Evolutionary conservation across 2,888 invertebrate genomes (phyloP).

Genomic region (Agrotis segetum): DNA sequence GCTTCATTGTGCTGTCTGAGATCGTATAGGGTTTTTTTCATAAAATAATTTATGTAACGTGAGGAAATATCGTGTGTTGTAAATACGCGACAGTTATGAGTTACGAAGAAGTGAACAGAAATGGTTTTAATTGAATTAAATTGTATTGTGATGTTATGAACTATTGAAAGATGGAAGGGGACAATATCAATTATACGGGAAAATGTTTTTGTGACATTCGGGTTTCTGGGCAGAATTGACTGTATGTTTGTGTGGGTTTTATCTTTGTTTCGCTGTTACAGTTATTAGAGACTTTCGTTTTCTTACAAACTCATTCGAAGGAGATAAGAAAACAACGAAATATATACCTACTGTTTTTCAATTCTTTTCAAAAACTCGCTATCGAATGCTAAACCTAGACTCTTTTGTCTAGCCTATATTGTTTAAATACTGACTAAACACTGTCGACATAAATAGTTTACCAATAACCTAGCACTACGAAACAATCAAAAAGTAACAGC

Average conservation of each 20-base stretch:
- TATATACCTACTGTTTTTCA: not conserved
- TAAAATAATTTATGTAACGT: constrained; percentile 59
- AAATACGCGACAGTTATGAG: constrained; percentile 58
- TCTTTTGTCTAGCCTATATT: too few species aligned
- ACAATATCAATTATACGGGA: constrained; percentile 51
- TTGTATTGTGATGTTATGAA: constrained; percentile 51
- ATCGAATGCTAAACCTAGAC: too few species aligned
- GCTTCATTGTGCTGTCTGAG: constrained; percentile 68
- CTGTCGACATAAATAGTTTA: too few species aligned
- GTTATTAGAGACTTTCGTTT: not conserved
- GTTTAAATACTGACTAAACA: too few species aligned
- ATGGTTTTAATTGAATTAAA: constrained; percentile 63
- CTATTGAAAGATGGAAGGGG: constrained; percentile 27
- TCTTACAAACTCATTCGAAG: too few species aligned
- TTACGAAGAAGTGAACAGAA: constrained; percentile 52
- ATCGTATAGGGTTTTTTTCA: constrained; percentile 50
- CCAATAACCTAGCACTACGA: not conserved
- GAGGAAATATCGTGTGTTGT: constrained; percentile 56
- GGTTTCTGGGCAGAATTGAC: not conserved
- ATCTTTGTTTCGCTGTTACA: not conserved
- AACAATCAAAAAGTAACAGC: not conserved
- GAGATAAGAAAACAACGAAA: too few species aligned
- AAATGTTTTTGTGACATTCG: constrained; percentile 35
- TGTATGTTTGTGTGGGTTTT: not conserved
- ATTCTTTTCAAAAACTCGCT: not conserved